These are phyloP conservation scores for Neodiprion lecontei DNA, from an alignment of 1,140 invertebrate genomes.

Conservation along the genomic window DNA sequence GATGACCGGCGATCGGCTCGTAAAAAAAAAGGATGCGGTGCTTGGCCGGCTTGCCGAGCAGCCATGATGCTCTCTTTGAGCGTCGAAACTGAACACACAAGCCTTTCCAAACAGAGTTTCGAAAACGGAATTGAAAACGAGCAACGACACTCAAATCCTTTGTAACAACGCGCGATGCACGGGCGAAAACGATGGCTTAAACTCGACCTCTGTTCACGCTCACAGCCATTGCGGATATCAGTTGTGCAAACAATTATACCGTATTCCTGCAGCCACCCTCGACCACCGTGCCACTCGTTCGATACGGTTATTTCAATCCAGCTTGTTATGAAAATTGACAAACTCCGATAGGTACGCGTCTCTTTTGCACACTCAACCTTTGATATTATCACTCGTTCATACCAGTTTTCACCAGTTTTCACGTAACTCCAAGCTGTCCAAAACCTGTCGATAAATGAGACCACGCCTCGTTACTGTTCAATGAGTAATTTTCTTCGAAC, in stretches of 20 bases:
- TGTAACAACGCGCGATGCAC: neutral
- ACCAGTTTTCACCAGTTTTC: too few relatives aligned
- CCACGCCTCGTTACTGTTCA: too few relatives aligned
- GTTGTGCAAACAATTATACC: neutral
- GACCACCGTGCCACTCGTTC: neutral
- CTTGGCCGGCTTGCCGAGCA: neutral
- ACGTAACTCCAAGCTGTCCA: too few relatives aligned
- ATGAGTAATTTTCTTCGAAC: too few relatives aligned
- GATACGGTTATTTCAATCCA: neutral
- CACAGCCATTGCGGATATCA: neutral
- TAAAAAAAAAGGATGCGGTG: neutral
- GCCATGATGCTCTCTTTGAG: neutral
- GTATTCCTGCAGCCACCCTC: neutral
- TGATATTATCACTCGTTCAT: too few relatives aligned
- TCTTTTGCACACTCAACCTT: too few relatives aligned
- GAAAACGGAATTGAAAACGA: constrained; percentile 3
- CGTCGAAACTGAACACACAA: neutral
- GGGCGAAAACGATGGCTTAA: too few relatives aligned
- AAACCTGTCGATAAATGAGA: too few relatives aligned
- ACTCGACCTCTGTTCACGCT: too few relatives aligned
- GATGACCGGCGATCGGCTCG: too few relatives aligned
- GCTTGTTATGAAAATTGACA: neutral
- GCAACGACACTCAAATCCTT: neutral
- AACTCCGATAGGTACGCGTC: neutral
- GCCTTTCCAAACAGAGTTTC: neutral